Evolutionary conservation across 2,888 invertebrate species (phyloP).

Genomic region (Silvanus unidentatus): DNA sequence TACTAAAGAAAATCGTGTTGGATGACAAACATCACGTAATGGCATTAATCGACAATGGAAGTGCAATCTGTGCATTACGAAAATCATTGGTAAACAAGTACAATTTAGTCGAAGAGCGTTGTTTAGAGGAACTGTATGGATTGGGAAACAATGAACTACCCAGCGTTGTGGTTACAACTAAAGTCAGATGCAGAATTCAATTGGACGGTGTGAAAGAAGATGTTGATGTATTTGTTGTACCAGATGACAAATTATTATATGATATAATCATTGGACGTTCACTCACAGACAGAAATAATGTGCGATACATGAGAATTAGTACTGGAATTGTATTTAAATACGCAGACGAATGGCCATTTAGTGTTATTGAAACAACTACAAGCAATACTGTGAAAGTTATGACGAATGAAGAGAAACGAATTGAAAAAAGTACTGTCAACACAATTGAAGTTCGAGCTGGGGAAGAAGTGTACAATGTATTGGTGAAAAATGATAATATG

Average conservation of each 20-base stretch:
- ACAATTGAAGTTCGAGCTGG: not conserved
- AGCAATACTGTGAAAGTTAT: not conserved
- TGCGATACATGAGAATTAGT: not conserved
- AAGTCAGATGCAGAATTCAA: not conserved
- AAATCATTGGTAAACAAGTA: slow-evolving; percentile 12
- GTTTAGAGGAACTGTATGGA: slow-evolving; percentile 4
- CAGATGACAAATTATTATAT: slow-evolving; percentile 20
- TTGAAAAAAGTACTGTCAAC: not conserved
- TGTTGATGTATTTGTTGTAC: slow-evolving; percentile 21
- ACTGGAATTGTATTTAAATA: not conserved
- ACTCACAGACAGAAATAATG: slow-evolving; percentile 14
- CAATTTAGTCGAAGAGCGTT: not conserved
- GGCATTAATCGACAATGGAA: slow-evolving; percentile 19
- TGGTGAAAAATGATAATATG: slow-evolving; percentile 4
- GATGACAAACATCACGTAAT: not conserved
- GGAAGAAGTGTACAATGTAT: slow-evolving; percentile 1
- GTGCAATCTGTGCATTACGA: slow-evolving; percentile 22
- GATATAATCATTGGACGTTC: slow-evolving; percentile 24
- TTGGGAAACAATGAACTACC: slow-evolving; percentile 1
- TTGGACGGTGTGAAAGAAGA: slow-evolving; percentile 17
- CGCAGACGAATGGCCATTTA: not conserved
- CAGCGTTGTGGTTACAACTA: not conserved
- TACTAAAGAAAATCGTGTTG: not conserved
- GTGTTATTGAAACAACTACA: not conserved
- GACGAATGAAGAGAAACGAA: not conserved